Evolutionary conservation across 2,113 vertebrate genomes (phyloP).

Genomic region (Ciconia maguari): DNA sequence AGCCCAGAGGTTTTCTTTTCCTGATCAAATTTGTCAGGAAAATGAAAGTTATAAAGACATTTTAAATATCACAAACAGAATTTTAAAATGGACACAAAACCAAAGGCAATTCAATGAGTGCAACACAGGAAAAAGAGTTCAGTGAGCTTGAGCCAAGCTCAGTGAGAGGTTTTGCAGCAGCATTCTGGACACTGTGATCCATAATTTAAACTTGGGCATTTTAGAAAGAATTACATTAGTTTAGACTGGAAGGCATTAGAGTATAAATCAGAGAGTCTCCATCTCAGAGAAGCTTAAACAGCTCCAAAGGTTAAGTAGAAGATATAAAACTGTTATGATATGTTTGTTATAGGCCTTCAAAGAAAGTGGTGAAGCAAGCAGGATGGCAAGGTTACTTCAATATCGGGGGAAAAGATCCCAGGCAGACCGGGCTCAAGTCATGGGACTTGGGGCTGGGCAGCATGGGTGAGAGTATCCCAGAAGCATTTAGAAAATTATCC

Average conservation of each 20-base stretch:
- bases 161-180: not conserved
- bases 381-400: not conserved
- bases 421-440: not conserved
- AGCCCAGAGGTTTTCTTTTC: not conserved
- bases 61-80: not conserved
- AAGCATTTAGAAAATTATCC: not conserved
- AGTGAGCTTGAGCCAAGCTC: not conserved
- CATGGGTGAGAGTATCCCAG: not conserved
- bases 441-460: not conserved
- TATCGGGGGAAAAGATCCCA: not conserved
- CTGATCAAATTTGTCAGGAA: not conserved
- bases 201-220: constrained; percentile 34
- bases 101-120: not conserved
- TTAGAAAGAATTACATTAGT: constrained; percentile 40
- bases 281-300: constrained; percentile 14
- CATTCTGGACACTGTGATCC: not conserved
- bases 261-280: constrained; percentile 28
- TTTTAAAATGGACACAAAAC: not conserved
- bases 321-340: constrained; percentile 27
- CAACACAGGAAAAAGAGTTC: not conserved
- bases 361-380: not conserved
- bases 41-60: not conserved
- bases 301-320: constrained; percentile 50
- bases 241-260: not conserved
- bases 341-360: constrained; percentile 29